phyloP scores from a whole-genome alignment of 2,113 vertebrate genomes.

The Condylura cristata region DNA sequence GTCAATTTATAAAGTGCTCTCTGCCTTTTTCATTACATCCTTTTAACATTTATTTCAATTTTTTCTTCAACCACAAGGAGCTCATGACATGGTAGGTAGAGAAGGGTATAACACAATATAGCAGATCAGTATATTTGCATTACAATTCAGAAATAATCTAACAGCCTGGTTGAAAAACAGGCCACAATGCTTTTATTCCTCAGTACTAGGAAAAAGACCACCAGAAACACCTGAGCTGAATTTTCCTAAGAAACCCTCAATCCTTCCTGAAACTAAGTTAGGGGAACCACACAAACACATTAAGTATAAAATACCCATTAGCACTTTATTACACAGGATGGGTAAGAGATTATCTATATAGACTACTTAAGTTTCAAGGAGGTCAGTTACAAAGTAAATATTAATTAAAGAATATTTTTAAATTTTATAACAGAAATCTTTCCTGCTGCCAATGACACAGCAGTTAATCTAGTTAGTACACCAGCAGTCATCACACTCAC shows the following conservation, averaged over 20 bases:
- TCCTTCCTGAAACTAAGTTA: slow-evolving; percentile 23
- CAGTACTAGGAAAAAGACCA: background rate
- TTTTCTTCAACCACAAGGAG: background rate
- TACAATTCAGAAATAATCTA: slow-evolving; percentile 46
- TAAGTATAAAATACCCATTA: slow-evolving; percentile 17
- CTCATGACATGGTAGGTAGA: background rate
- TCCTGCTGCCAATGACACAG: slow-evolving; percentile 81
- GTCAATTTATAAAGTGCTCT: background rate
- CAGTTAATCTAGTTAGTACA: slow-evolving; percentile 88
- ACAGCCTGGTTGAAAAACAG: slow-evolving; percentile 29
- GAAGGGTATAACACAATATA: background rate
- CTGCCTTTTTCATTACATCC: background rate
- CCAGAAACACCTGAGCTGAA: background rate
- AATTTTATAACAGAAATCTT: slow-evolving; percentile 69
- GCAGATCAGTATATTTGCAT: slow-evolving; percentile 23
- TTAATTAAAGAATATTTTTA: slow-evolving; percentile 67
- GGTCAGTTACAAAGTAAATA: slow-evolving; percentile 57
- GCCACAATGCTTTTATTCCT: slow-evolving; percentile 55
- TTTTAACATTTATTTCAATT: slow-evolving; percentile 26
- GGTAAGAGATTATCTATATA: slow-evolving; percentile 60
- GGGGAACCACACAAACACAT: slow-evolving; percentile 24
- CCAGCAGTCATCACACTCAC: slow-evolving; percentile 81
- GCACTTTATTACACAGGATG: slow-evolving; percentile 50
- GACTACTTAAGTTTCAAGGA: slow-evolving; percentile 63
- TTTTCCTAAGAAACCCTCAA: background rate